Evolutionary conservation across 2,888 invertebrate species (phyloP).

Genomic region (Tipula unca): DNA sequence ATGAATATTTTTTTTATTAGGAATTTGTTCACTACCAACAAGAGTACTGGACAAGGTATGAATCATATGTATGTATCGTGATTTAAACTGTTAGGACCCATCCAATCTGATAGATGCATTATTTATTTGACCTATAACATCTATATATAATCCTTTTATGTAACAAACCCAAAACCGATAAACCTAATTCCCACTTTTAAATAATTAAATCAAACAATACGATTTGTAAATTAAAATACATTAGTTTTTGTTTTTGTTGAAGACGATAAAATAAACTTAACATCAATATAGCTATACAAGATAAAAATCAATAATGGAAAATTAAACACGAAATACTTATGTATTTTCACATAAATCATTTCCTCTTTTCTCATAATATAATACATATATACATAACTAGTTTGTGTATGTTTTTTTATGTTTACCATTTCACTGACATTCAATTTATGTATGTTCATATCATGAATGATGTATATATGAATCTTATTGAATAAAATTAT

Average conservation of each 20-base stretch:
- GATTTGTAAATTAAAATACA: background rate
- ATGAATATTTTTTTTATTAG: background rate
- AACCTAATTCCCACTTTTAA: background rate
- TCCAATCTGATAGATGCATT: no score
- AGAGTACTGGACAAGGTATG: background rate
- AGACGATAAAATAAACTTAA: background rate
- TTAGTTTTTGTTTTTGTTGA: background rate
- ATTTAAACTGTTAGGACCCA: no score
- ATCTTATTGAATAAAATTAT: background rate
- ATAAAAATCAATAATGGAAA: background rate
- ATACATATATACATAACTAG: background rate
- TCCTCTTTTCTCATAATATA: background rate
- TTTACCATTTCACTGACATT: background rate
- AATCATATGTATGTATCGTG: no score
- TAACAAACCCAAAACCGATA: background rate
- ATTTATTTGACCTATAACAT: background rate
- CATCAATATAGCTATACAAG: background rate
- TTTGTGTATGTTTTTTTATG: background rate
- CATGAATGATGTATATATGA: no score
- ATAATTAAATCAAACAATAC: background rate
- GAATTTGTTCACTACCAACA: background rate
- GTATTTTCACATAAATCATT: background rate
- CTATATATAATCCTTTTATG: no score
- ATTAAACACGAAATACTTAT: background rate
- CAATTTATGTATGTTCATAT: background rate